Base-by-base conservation (phyloP, 2,113 vertebrate species). In the Rostratula benghalensis region DNA sequence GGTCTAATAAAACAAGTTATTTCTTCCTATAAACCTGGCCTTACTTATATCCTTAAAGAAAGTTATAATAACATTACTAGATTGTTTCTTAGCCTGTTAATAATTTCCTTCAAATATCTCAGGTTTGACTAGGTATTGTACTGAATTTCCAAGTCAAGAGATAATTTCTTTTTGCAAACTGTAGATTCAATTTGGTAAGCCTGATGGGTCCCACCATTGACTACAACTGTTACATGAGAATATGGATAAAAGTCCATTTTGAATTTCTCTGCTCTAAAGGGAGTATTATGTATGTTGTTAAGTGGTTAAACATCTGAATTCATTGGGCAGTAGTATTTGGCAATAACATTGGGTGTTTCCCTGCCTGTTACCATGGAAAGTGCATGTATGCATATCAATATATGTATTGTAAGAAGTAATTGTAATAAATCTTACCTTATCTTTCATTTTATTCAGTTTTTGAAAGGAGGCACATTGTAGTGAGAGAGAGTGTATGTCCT, bases 381-480 rank as follows among this genome's bases (percentile, higher is more conserved):
- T 50, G 6, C 41, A 51, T 63, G 45, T 60, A 12, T 17, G 51
- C 4, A 23, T 81, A 60, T 45, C 24, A 61, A 53, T 30, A 70
- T 50, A 20, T 63, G 46, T 45, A 53, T 53, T 92, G 37, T 31
- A 69, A 87, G 41, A 82, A 57, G 18, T 81, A 53, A 48, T 93
- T 94, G 90, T n/a, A 91, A 73, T 73, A 63, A 59, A 41, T 31
- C 43, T 83, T 88, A 17, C 61, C 17, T 39, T 39, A 39, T 39
- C 39, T 78, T 89, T 88, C 10, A 24, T 79, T 85, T 91, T 92
- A 68, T 77, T 96, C 73, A 64, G 43, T 39, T 51, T 93, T 83
- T 75, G n/a, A 74, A 90, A 93, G 31, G 25, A 73, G 5, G 1
- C 45, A 46, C 89, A 30, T 61, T 83, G 33, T 83, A 91, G 48